Evolutionary conservation across 1,140 invertebrate genomes (phyloP).

Genomic region (Nephotettix cincticeps): DNA sequence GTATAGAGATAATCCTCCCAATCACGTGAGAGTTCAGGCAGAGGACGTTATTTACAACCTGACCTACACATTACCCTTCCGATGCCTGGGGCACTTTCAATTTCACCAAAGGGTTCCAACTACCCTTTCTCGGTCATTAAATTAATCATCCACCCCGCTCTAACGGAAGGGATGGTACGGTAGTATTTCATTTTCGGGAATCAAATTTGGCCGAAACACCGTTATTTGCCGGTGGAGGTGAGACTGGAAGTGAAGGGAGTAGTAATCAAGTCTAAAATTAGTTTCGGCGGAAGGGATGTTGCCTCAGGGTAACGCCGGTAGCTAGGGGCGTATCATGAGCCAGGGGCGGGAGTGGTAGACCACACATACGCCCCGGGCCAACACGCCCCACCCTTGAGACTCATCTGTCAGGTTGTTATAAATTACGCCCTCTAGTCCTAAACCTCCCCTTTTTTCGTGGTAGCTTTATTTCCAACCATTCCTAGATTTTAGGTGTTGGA

Average conservation of each 20-base stretch:
- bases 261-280: background rate
- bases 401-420: too few species aligned
- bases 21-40: too few species aligned
- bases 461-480: too few species aligned
- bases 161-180: background rate
- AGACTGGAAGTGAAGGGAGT: background rate
- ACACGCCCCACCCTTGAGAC: background rate
- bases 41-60: too few species aligned
- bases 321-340: background rate
- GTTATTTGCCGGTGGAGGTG: slow-evolving; percentile 12
- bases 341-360: background rate
- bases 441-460: too few species aligned
- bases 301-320: slow-evolving; percentile 14
- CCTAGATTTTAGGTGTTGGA: too few species aligned
- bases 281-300: background rate
- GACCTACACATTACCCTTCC: too few species aligned
- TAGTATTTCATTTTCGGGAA: slow-evolving; percentile 11
- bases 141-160: background rate
- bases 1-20: too few species aligned
- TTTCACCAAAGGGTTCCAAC: too few species aligned
- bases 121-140: background rate
- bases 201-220: slow-evolving; percentile 12
- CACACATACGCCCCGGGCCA: background rate
- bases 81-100: too few species aligned
- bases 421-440: too few species aligned